Conservation (phyloP, 2,888 invertebrate genomes). For the Phorcus lineatus region DNA sequence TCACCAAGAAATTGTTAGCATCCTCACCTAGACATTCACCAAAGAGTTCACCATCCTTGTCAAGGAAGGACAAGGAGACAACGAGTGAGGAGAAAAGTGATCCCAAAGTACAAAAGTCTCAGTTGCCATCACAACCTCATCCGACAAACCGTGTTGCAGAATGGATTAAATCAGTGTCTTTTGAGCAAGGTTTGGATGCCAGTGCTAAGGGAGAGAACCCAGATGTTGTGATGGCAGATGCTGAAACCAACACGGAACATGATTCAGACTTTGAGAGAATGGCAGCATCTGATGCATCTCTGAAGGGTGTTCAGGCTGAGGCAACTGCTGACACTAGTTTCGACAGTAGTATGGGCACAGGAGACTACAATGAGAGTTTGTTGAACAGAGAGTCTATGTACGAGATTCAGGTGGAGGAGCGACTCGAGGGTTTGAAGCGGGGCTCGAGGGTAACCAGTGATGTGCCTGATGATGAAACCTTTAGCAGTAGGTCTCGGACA, state of each 20-base stretch:
- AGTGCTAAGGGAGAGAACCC: background rate
- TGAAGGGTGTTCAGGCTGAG: background rate
- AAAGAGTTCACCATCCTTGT: constrained; percentile 53
- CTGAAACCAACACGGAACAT: constrained; percentile 52
- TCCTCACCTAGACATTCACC: constrained; percentile 65
- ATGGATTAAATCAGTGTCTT: constrained; percentile 71
- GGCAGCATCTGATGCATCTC: constrained; percentile 34
- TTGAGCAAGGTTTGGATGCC: constrained; percentile 42
- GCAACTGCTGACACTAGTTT: constrained; percentile 57
- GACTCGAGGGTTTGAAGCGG: constrained; percentile 59
- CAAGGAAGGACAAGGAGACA: constrained; percentile 43
- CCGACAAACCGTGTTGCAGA: constrained; percentile 70
- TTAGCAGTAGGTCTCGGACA: constrained; percentile 63
- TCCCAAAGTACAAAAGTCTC: constrained; percentile 51
- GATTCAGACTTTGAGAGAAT: constrained; percentile 50
- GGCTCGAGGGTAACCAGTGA: constrained; percentile 45
- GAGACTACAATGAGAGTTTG: constrained; percentile 38
- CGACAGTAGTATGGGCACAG: constrained; percentile 60
- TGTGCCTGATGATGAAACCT: constrained; percentile 66
- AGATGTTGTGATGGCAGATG: constrained; percentile 42
- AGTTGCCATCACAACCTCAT: constrained; percentile 54
- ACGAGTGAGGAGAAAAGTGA: constrained; percentile 27
- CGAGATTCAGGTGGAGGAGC: constrained; percentile 72
- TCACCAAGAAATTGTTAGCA: constrained; percentile 39
- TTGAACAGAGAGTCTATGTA: constrained; percentile 70